Base-by-base conservation (phyloP, 2,113 vertebrate genomes). In the Rana temporaria region DNA sequence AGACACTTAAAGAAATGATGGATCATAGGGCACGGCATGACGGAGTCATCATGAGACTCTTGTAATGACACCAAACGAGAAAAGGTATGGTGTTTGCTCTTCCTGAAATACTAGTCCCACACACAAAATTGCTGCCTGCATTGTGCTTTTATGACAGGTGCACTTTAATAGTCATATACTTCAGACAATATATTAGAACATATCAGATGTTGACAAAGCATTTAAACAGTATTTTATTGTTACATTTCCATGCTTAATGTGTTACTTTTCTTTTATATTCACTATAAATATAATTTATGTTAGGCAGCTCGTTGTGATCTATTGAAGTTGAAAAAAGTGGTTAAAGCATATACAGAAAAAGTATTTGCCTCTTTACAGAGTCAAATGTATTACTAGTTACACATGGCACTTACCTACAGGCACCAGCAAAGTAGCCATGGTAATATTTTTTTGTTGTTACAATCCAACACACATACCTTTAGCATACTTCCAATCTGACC, bases 111-210 rank as follows among this genome's bases (percentile, higher is more conserved):
- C 6, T 42, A 5, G 9, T 42, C 2, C 38, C 42, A 48, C 42
- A 38, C 34, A 38, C 42, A 48, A 48, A 48, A 48, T 14, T 6
- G 42, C 42, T 48, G 42, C 42, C 42, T 12, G 12, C 42, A 48
- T 48, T 48, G 42, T 48, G 42, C 42, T 9, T 48, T 6, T 8
- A 12, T 14, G 42, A 48, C 42, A 48, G 42, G 42, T 48, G 42
- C 42, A 48, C 42, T 14, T 48, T 48, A 48, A 1, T 9, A 48
- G 16, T 42, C 73, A 30, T 56, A 62, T 56, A 64, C 66, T 87
- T 72, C 62, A 67, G 19, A n/a, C 12, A 72, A 82, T 79, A 38
- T 63, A 84, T 84, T 76, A 76, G 66, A 82, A 86, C 52, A 32
- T 4, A 8, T 73, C 81, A 65, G 78, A 1, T 17, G 81, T 9